A percentile compares a stretch with the other conserved stretches of the same genome.
Evolutionary conservation across 2,797 vertebrate genomes (phyloP).

Genomic region (Limnodromus scolopaceus): DNA sequence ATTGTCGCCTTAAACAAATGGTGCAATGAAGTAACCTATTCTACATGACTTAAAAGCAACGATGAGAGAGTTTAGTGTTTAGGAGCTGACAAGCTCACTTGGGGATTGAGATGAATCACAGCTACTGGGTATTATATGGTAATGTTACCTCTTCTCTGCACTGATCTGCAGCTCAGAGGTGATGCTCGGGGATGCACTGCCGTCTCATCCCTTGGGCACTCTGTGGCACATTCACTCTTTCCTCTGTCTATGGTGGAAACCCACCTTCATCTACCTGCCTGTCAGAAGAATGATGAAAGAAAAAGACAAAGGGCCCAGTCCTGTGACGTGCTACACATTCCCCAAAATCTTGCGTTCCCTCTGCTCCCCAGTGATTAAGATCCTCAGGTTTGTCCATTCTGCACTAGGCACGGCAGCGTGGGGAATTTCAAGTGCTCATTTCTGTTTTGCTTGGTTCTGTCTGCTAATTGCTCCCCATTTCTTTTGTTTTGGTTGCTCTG

Average conservation of each 20-base stretch:
- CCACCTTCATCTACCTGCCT: not conserved
- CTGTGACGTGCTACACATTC: not conserved
- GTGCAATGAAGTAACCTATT: not conserved
- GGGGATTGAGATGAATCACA: not conserved
- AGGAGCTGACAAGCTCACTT: not conserved
- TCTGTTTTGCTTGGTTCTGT: not conserved
- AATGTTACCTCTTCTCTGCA: not conserved
- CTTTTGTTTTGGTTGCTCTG: not conserved
- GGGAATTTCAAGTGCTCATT: not conserved
- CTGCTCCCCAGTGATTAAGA: not conserved
- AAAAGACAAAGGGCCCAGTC: not conserved
- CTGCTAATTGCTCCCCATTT: not conserved
- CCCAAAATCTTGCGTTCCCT: not conserved
- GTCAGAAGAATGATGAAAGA: fast-evolving
- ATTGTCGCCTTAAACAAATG: not conserved
- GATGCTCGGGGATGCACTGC: not conserved
- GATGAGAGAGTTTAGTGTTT: not conserved
- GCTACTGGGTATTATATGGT: not conserved
- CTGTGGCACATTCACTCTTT: not conserved
- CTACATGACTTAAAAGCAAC: not conserved
- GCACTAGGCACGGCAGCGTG: not conserved
- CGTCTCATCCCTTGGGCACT: not conserved
- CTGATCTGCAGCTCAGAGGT: not conserved
- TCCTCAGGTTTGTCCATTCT: not conserved
- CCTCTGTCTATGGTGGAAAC: not conserved